These are phyloP conservation scores for Sinocyclocheilus maitianheensis DNA, from an alignment of 2,113 vertebrate species.

Conservation along the genomic window DNA sequence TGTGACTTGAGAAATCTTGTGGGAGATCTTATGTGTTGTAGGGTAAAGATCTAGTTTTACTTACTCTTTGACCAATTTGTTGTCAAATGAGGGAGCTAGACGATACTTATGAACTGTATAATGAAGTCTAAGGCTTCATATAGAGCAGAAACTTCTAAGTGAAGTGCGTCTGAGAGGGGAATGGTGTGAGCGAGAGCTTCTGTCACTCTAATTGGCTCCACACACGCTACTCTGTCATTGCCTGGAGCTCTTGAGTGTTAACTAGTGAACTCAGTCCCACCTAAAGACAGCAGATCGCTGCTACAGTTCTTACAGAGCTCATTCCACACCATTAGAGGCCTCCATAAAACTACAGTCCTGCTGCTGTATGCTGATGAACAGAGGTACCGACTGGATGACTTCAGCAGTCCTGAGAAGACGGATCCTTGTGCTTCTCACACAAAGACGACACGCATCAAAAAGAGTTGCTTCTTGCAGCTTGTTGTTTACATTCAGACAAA, in stretches of 20 bases:
- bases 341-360: neutral
- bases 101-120: neutral
- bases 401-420: neutral
- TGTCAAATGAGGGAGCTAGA: neutral
- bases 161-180: neutral
- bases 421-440: neutral
- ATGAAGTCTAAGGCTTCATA: neutral
- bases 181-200: neutral
- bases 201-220: neutral
- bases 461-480: neutral
- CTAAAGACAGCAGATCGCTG: neutral
- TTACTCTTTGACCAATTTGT: neutral
- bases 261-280: neutral
- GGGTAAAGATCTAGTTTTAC: neutral
- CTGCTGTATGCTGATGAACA: neutral
- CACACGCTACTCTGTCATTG: neutral
- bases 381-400: neutral
- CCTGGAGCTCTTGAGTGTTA: constrained; percentile 9
- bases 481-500: neutral
- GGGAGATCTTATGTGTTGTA: neutral
- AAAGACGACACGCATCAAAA: neutral
- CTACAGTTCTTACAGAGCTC: neutral
- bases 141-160: neutral
- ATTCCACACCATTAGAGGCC: neutral
- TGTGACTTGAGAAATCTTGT: neutral